A percentile compares a stretch with the other conserved stretches of the same genome.
Conservation (phyloP, 2,888 invertebrate species). For the Heliconius hortense region DNA sequence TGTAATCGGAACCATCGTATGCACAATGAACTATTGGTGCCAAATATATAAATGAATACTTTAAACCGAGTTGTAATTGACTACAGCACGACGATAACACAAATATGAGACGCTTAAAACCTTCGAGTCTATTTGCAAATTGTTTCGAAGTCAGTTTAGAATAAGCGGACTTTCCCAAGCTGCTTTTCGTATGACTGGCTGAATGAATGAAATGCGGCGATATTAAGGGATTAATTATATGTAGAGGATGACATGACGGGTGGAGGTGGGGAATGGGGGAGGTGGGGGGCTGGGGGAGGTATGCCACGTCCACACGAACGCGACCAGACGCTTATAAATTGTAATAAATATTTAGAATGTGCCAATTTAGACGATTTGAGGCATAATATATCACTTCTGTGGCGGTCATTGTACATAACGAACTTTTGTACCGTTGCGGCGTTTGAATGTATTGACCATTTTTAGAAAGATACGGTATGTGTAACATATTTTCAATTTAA, state of each 20-base stretch:
- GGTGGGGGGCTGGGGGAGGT: neutral
- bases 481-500: too few relatives aligned
- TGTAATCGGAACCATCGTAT: too few relatives aligned
- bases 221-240: constrained; percentile 35
- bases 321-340: constrained; percentile 10
- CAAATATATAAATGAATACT: constrained; percentile 2
- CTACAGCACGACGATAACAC: neutral
- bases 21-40: too few relatives aligned
- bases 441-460: neutral
- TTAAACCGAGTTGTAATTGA: neutral
- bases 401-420: neutral
- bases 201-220: constrained; percentile 20
- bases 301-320: constrained; percentile 10
- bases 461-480: too few relatives aligned
- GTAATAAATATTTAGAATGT: neutral
- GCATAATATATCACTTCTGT: neutral
- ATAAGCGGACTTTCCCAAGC: constrained; percentile 29
- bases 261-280: neutral
- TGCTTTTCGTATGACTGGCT: constrained; percentile 30
- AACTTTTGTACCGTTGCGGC: neutral
- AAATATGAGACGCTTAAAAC: constrained; percentile 8
- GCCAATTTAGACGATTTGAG: neutral
- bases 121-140: constrained; percentile 15
- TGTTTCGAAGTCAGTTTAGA: constrained; percentile 21
- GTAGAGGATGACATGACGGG: neutral